Evolutionary conservation across 2,888 invertebrate species (phyloP).

Genomic region (Amblyjoppa fuscipennis): DNA sequence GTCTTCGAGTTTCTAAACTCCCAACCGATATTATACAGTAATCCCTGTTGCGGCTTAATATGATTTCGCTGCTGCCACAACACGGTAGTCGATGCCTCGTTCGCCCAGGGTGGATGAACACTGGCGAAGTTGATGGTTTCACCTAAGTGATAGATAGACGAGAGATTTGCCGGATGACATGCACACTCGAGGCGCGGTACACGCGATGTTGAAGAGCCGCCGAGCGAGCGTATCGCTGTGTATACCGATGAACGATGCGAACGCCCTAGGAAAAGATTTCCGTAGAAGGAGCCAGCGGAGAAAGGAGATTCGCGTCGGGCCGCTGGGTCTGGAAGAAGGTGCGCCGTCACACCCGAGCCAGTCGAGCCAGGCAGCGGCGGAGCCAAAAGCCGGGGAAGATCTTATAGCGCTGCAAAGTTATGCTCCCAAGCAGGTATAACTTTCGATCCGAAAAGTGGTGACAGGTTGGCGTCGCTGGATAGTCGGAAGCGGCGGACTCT

Average conservation of each 20-base stretch:
- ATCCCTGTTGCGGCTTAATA: background rate
- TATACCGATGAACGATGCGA: background rate
- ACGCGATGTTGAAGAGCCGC: background rate
- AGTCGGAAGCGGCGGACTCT: slow-evolving; percentile 76
- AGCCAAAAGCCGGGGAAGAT: slow-evolving; percentile 20
- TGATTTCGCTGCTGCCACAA: background rate
- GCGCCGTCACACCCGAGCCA: background rate
- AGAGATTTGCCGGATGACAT: slow-evolving; percentile 12
- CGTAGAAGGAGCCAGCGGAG: background rate
- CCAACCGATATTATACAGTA: slow-evolving; percentile 14
- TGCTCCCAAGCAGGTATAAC: slow-evolving; percentile 78
- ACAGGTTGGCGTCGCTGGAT: slow-evolving; percentile 77
- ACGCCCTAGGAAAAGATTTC: background rate
- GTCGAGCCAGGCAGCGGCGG: slow-evolving; percentile 3
- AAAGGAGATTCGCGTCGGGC: background rate
- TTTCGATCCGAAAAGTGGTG: slow-evolving; percentile 83
- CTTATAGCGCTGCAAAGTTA: slow-evolving; percentile 69
- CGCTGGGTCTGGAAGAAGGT: background rate
- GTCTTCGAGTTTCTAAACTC: slow-evolving; percentile 11
- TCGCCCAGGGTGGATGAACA: background rate
- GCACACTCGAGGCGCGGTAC: background rate
- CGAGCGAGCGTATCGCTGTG: background rate
- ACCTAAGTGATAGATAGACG: slow-evolving; percentile 17
- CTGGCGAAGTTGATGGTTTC: slow-evolving; percentile 14
- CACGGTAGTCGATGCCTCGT: slow-evolving; percentile 5